Evolutionary conservation across 2,888 invertebrate genomes (phyloP).

Genomic region (Polyommatus icarus): DNA sequence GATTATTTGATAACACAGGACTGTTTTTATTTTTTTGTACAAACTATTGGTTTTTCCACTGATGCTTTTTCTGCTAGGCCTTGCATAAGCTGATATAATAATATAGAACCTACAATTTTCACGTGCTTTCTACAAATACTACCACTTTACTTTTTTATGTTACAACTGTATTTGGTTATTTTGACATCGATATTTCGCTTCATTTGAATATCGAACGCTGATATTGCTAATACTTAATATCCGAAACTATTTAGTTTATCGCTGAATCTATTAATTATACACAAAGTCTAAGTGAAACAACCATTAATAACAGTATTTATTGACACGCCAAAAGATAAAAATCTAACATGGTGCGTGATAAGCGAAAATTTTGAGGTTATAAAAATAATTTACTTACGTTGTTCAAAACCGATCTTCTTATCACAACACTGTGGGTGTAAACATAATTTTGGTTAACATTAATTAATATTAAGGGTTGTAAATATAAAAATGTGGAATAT

Average conservation of each 20-base stretch:
- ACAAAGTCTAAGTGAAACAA: background rate
- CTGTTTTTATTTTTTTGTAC: no score
- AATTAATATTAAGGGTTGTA: background rate
- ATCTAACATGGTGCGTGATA: conserved; percentile 17
- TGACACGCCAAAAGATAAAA: conserved; percentile 2
- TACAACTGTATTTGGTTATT: background rate
- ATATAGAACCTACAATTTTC: no score
- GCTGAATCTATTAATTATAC: background rate
- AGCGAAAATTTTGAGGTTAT: conserved; percentile 14
- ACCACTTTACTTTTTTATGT: no score
- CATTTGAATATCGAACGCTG: background rate
- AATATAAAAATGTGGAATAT: background rate
- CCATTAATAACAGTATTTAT: background rate
- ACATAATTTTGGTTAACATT: background rate
- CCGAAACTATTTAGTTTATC: background rate
- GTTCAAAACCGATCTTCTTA: background rate
- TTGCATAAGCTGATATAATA: no score
- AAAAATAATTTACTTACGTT: background rate
- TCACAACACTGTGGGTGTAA: background rate
- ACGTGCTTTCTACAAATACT: no score
- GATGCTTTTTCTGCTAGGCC: no score
- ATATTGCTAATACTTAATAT: background rate
- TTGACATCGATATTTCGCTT: background rate
- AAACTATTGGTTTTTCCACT: no score
- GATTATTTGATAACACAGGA: background rate